These are phyloP conservation scores for Mesochorus sp. DNA, from an alignment of 2,888 invertebrate species.

Conservation along the genomic window DNA sequence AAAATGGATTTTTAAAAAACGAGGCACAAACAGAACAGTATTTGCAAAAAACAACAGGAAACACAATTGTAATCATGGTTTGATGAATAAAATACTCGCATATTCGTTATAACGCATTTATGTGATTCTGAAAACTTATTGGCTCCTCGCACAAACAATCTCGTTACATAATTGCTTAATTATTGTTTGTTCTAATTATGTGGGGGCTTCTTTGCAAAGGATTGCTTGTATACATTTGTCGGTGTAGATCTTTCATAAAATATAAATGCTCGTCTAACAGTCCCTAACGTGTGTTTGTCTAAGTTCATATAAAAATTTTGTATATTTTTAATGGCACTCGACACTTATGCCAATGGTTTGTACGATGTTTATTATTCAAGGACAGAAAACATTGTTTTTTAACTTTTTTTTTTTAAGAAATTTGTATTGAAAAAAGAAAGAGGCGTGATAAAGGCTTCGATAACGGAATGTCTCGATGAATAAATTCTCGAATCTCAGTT, in stretches of 20 bases:
- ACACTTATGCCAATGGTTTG: too few species aligned
- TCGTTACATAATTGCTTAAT: not conserved
- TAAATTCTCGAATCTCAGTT: too few species aligned
- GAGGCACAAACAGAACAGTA: too few species aligned
- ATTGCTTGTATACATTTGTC: conserved; percentile 31
- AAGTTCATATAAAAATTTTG: conserved; percentile 15
- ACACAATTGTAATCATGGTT: too few species aligned
- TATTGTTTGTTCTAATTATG: not conserved
- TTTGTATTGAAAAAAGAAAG: too few species aligned
- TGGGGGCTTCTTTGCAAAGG: conserved; percentile 21
- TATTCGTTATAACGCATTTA: conserved; percentile 30
- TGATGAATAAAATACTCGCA: conserved; percentile 35
- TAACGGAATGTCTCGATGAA: too few species aligned
- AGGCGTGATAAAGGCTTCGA: too few species aligned
- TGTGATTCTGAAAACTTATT: not conserved
- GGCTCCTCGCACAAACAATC: not conserved
- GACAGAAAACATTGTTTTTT: too few species aligned
- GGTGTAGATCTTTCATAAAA: conserved; percentile 56
- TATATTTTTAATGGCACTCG: too few species aligned
- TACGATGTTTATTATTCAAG: too few species aligned
- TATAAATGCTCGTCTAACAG: conserved; percentile 32
- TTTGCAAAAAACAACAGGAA: not conserved
- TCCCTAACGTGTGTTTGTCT: conserved; percentile 13
- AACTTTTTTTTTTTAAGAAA: too few species aligned
- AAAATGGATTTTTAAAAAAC: too few species aligned